A percentile compares a stretch with the other conserved stretches of the same genome.
phyloP scores from a whole-genome alignment of 2,797 vertebrate genomes.

The Dicrostonyx torquatus region DNA sequence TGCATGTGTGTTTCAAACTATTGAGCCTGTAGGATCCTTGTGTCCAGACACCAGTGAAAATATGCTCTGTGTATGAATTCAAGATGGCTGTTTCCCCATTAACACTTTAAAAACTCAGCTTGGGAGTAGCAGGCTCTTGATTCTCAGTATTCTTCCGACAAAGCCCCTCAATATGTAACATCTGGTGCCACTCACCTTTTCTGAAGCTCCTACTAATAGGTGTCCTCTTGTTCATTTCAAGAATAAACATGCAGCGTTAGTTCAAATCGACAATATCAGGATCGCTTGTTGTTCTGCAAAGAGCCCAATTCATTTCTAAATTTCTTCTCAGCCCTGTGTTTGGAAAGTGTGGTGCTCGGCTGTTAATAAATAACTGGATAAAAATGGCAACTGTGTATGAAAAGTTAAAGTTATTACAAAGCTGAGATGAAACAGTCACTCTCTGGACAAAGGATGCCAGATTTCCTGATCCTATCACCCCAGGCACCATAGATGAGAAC shows the following conservation, averaged over 20 bases:
- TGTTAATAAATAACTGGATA: slow-evolving; percentile 39
- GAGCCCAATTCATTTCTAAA: background rate
- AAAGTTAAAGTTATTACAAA: background rate
- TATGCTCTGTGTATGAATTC: background rate
- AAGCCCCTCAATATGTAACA: slow-evolving; percentile 20
- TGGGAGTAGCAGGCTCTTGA: background rate
- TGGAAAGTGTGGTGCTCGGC: background rate
- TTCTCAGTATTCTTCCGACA: slow-evolving; percentile 15
- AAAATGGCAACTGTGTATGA: background rate
- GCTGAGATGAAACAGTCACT: background rate
- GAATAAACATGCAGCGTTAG: slow-evolving; percentile 13
- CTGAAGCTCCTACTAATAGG: background rate
- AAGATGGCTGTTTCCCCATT: background rate
- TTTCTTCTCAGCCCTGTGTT: slow-evolving; percentile 35
- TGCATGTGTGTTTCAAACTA: background rate
- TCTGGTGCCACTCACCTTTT: background rate
- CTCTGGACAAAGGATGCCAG: background rate
- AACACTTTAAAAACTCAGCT: slow-evolving; percentile 22
- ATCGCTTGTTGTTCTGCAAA: background rate
- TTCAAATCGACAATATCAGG: background rate
- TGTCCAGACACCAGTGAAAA: background rate
- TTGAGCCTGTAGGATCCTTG: background rate
- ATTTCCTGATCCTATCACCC: background rate
- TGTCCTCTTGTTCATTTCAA: slow-evolving; percentile 12
- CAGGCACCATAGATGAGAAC: background rate